A percentile compares a stretch with the other conserved stretches of the same genome.
Conservation (phyloP, 1,140 invertebrate genomes). For the Brachionus sp. region DNA sequence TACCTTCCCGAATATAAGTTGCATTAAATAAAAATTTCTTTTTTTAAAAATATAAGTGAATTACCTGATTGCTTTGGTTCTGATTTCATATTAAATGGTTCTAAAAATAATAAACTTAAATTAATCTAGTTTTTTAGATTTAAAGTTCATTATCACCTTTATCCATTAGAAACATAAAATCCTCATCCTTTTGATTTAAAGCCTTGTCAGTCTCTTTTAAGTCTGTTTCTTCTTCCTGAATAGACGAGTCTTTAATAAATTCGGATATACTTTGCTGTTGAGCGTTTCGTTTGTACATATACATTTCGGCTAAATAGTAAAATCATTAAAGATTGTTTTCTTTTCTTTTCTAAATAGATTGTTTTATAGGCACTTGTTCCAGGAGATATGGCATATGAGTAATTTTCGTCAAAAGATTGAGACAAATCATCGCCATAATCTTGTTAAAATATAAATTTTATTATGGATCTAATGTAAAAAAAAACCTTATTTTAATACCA, state of each 20-base stretch:
- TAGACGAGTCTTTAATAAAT: background rate
- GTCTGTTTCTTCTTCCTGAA: conserved; percentile 24
- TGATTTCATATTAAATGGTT: background rate
- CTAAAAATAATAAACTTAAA: background rate
- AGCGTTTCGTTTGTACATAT: conserved; percentile 17
- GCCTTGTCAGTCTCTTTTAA: background rate
- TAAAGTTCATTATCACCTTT: background rate
- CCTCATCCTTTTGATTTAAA: conserved; percentile 10
- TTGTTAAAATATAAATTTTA: background rate
- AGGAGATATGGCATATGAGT: conserved; percentile 35
- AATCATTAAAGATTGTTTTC: background rate
- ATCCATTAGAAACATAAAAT: conserved; percentile 46
- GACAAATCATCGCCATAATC: conserved; percentile 34
- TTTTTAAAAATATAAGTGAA: background rate
- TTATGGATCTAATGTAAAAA: background rate
- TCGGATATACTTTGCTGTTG: conserved; percentile 27
- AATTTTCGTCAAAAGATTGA: conserved; percentile 42
- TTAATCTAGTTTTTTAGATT: background rate
- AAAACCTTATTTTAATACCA: background rate
- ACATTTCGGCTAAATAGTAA: conserved; percentile 16
- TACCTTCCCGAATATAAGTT: conserved; percentile 44
- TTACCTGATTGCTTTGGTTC: background rate
- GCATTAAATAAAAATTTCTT: background rate
- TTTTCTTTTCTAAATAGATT: background rate
- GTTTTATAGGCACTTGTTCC: no score